Base-by-base conservation (phyloP, 2,888 invertebrate species). In the Dexiosoma caninum region DNA sequence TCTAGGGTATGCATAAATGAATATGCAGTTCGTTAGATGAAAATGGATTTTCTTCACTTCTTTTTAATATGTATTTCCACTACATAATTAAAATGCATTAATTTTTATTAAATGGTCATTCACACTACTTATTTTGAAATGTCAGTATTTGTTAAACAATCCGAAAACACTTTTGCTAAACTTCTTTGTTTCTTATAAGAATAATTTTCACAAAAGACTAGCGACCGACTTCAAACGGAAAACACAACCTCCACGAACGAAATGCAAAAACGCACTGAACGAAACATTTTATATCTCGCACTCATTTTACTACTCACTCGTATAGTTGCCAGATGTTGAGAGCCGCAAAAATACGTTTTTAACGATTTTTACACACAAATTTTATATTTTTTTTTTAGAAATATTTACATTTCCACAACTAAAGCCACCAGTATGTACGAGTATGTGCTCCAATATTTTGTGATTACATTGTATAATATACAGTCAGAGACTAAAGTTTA, bases 211-310 rank as follows among this genome's bases (percentile, higher is more conserved):
- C 44, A 72, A 66, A 75, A 75, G 51, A 51, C 49, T 59, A 21
- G 40, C 27, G n/a, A 35, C 9, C 5, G 12, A 53, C 35, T 10
- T 1, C 21, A 55, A 46, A 16, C 40, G 35, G 14, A 44, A 60
- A 80, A 46, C 55, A 79, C 76, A 69, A 81, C 80, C 71, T 60
- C 1, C 44, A 42, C 80, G 60, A 60, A 76, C 71, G 76, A 76
- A 76, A 71, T 80, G 71, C 76, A 80, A 71, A 76, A 80, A 76
- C 76, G 76, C 66, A 80, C 80, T 80, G 62, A 80, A 76, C 59
- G 51, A 67, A 66, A 59, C 37, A 59, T 16, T 32, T 32, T 6
- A 27, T 55, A 30, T 59, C 35, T 66, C 57, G 37, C 66, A 21
- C 40, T 75, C 74, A 66, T 57, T 66, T 49, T 59, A 49, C n/a